Conservation (phyloP, 2,113 vertebrate genomes). For the Acrocephalus kingi region DNA sequence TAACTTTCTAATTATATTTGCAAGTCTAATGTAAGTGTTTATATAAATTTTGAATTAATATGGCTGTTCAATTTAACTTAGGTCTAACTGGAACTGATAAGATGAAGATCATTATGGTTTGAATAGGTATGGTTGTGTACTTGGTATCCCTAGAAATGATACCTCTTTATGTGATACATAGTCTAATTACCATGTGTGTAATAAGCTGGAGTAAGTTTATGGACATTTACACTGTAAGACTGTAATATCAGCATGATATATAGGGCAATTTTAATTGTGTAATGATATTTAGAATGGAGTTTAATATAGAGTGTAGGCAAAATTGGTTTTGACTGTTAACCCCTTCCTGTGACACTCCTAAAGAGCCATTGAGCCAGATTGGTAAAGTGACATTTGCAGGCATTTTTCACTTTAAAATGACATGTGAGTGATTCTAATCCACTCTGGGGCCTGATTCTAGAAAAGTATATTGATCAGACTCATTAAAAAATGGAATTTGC, state of each 20-base stretch:
- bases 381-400: not conserved
- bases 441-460: not conserved
- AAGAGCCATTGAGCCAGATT: not conserved
- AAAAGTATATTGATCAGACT: not conserved
- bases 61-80: not conserved
- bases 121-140: not conserved
- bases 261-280: not conserved
- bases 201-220: not conserved
- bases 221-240: not conserved
- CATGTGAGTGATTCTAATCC: not conserved
- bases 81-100: not conserved
- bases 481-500: not conserved
- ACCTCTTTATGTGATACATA: not conserved
- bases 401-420: not conserved
- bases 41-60: not conserved
- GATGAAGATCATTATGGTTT: not conserved
- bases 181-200: not conserved
- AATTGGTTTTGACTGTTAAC: not conserved
- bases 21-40: not conserved
- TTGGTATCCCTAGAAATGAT: not conserved
- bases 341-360: not conserved
- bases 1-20: not conserved
- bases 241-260: not conserved
- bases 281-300: not conserved
- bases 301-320: not conserved